Percentiles rank a stretch among this genome's conserved stretches.
phyloP scores from a whole-genome alignment of 2,797 vertebrate genomes.

The Eutrigla gurnardus region DNA sequence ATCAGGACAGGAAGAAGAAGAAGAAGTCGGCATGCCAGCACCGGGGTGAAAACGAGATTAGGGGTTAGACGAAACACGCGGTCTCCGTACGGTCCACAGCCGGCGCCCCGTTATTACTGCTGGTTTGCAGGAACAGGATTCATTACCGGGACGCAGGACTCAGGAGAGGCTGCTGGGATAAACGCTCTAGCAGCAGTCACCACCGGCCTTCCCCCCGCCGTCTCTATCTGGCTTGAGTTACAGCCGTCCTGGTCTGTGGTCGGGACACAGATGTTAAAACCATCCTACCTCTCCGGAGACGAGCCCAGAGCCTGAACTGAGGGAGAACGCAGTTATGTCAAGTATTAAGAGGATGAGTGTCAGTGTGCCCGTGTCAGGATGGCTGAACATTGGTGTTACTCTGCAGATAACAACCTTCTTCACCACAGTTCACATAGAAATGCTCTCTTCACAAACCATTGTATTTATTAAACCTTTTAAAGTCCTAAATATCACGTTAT shows the following conservation, averaged over 20 bases:
- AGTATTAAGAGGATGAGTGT: slow-evolving; percentile 47
- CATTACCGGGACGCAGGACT: slow-evolving; percentile 42
- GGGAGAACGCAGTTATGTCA: slow-evolving; percentile 36
- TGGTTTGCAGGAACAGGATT: slow-evolving; percentile 58
- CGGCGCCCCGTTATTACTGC: slow-evolving; percentile 60
- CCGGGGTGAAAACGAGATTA: slow-evolving; percentile 64
- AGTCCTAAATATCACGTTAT: neutral
- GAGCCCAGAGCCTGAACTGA: slow-evolving; percentile 7
- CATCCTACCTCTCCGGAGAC: slow-evolving; percentile 28
- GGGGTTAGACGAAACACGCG: slow-evolving; percentile 68
- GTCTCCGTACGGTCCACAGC: slow-evolving; percentile 35
- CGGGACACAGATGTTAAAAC: slow-evolving; percentile 68
- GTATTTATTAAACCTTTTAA: neutral
- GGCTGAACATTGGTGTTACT: neutral
- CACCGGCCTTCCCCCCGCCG: slow-evolving; percentile 22
- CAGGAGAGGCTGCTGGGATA: slow-evolving; percentile 50
- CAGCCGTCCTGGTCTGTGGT: slow-evolving; percentile 50
- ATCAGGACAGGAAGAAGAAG: slow-evolving; percentile 50
- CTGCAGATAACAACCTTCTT: neutral
- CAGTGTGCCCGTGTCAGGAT: slow-evolving; percentile 10
- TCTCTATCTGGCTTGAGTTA: slow-evolving; percentile 51
- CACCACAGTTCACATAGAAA: neutral
- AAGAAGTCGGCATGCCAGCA: slow-evolving; percentile 55
- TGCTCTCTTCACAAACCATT: neutral
- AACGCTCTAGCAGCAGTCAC: slow-evolving; percentile 52